Evolutionary conservation across 2,888 invertebrate species (phyloP).

Genomic region (Exephanes ischioxanthus): DNA sequence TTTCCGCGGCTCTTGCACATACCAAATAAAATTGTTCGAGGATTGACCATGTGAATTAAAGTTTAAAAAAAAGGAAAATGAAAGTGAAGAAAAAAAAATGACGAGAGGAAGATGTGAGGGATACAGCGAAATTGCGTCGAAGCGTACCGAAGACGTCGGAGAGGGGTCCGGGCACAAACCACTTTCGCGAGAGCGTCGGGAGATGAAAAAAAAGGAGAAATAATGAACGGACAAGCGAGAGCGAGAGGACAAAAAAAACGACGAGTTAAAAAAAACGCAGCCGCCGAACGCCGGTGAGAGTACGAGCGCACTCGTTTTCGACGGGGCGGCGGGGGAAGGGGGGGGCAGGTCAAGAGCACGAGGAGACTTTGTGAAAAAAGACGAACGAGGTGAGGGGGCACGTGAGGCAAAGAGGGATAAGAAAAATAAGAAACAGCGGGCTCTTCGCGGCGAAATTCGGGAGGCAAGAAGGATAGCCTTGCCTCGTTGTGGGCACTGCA

Average conservation of each 20-base stretch:
- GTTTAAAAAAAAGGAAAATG: constrained; percentile 31
- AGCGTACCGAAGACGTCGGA: neutral
- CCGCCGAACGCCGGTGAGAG: constrained; percentile 48
- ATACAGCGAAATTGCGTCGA: constrained; percentile 44
- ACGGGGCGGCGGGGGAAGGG: neutral
- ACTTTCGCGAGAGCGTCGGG: constrained; percentile 54
- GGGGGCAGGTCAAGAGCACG: constrained; percentile 42
- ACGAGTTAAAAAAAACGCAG: constrained; percentile 7
- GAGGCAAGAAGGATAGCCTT: constrained; percentile 28
- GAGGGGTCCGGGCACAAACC: constrained; percentile 38
- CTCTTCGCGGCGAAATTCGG: constrained; percentile 38
- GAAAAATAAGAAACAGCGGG: constrained; percentile 14
- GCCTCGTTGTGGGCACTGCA: neutral
- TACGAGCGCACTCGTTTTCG: constrained; percentile 64
- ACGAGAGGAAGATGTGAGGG: constrained; percentile 49
- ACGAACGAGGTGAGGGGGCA: constrained; percentile 30
- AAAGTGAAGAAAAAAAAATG: neutral
- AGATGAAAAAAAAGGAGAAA: constrained; percentile 65
- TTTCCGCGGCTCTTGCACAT: no score
- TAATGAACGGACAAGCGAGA: constrained; percentile 56
- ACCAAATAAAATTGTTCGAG: neutral
- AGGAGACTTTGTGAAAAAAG: constrained; percentile 19
- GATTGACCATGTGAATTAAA: constrained; percentile 24
- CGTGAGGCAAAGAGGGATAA: constrained; percentile 12
- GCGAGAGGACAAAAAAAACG: constrained; percentile 42